These are phyloP conservation scores for Girardia tigrina DNA, from an alignment of 2,888 invertebrate species.

Conservation along the genomic window DNA sequence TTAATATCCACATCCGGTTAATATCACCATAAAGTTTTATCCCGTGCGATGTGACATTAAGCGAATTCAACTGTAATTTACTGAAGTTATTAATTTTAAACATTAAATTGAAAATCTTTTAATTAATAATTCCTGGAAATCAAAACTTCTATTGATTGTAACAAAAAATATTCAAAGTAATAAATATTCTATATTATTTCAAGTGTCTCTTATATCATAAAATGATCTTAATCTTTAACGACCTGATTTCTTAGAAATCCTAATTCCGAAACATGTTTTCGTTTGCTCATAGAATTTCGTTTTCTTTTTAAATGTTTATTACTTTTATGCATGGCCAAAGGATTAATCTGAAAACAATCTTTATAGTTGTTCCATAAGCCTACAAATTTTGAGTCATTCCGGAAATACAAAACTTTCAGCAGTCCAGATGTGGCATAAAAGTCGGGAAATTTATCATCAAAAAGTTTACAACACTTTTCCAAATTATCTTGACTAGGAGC, in stretches of 20 bases:
- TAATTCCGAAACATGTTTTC: neutral
- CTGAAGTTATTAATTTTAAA: too few relatives aligned
- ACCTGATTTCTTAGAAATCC: constrained; percentile 5
- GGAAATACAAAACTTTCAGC: constrained; percentile 10
- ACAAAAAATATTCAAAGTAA: too few relatives aligned
- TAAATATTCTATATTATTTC: too few relatives aligned
- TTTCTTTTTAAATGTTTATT: neutral
- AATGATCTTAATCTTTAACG: constrained; percentile 3
- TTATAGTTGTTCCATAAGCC: neutral
- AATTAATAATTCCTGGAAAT: too few relatives aligned
- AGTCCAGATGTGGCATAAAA: constrained; percentile 33
- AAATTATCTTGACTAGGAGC: constrained; percentile 27
- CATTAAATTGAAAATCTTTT: too few relatives aligned
- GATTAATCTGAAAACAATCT: neutral
- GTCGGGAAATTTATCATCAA: constrained; percentile 35
- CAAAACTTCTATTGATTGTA: too few relatives aligned
- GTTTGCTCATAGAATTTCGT: neutral
- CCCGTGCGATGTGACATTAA: too few relatives aligned
- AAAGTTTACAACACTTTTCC: constrained; percentile 33
- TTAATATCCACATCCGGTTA: too few relatives aligned
- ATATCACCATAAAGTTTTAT: too few relatives aligned
- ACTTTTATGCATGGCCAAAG: neutral
- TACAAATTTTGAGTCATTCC: neutral
- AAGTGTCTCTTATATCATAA: too few relatives aligned
- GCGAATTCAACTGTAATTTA: too few relatives aligned